Base-by-base conservation (phyloP, 2,888 invertebrate species). In the Stenoptilia bipunctidactyla region DNA sequence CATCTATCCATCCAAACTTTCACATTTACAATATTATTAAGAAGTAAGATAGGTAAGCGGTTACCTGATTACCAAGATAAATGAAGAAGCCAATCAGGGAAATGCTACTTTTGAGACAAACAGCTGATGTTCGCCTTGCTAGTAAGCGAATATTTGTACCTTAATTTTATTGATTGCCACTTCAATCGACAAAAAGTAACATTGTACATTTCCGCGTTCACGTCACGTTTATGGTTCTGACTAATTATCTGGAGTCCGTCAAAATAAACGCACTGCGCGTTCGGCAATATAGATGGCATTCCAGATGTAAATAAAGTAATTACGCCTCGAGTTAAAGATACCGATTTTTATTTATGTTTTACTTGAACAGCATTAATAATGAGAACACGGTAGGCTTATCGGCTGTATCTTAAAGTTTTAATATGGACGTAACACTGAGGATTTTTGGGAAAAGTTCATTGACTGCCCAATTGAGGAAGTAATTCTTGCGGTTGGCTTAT, bases 91-190 rank as follows among this genome's bases (percentile, higher is more conserved):
- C 9, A 12, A 35, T 12, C 3, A 20, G 20, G 20, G 8, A 20
- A 20, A 20, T 20, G 20, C 20, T 20, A 20, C 20, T 20, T 20
- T 20, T 20, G 20, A 20, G 20, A 20, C 8, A 20, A 20, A 20
- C 20, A 20, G 20, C 20, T 20, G 20, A 20, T 20, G 20, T 20
- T 20, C 20, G 20, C 20, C 20, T 20, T 20, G 20, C 20, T 20
- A 20, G 8, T n/a, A 20, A 20, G 3, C 3, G 20, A 3, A 20
- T 20, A 20, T 20, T 20, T 20, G 20, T 20, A 20, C 8, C 20
- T n/a, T 30, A 30, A 30, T 30, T 30, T 30, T 3, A 30, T 30
- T 30, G 30, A 30, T 30, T 30, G 30, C 30, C 20, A 30, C 30
- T 30, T 12, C 30, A 30, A 30, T 30, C 30, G n/a, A 30, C n/a